phyloP scores from a whole-genome alignment of 2,113 vertebrate genomes.

The Phainopepla nitens region DNA sequence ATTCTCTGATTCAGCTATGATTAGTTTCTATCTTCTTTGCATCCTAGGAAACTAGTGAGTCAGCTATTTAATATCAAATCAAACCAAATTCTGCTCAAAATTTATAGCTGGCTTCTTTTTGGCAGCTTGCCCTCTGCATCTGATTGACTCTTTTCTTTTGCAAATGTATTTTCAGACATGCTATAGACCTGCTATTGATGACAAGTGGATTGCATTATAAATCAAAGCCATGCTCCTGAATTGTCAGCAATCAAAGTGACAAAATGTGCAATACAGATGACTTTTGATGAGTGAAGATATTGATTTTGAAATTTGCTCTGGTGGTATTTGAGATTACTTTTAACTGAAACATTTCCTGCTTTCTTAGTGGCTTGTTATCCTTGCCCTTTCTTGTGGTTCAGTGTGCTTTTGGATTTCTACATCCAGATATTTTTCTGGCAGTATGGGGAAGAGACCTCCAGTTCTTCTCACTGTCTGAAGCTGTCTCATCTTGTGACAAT shows the following conservation, averaged over 20 bases:
- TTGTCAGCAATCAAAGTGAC: background rate
- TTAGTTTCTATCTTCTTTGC: background rate
- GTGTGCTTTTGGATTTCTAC: background rate
- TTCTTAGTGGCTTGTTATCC: background rate
- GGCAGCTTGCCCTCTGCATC: background rate
- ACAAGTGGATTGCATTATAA: background rate
- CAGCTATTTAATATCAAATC: conserved; percentile 3
- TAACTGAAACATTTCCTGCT: background rate
- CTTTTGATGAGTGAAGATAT: background rate
- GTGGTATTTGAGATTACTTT: background rate
- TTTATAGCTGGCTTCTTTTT: background rate
- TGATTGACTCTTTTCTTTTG: background rate
- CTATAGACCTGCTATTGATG: background rate
- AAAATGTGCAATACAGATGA: background rate
- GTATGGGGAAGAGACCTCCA: background rate
- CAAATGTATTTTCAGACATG: background rate
- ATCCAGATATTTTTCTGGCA: background rate
- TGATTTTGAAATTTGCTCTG: background rate
- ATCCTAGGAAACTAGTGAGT: background rate
- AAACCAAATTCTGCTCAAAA: background rate
- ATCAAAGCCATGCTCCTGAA: background rate
- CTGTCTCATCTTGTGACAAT: background rate
- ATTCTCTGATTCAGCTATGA: background rate
- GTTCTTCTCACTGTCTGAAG: background rate
- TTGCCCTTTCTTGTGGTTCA: background rate